A percentile compares a stretch with the other conserved stretches of the same genome.
Evolutionary conservation across 2,888 invertebrate genomes (phyloP).

Genomic region (Drosophila falleni): DNA sequence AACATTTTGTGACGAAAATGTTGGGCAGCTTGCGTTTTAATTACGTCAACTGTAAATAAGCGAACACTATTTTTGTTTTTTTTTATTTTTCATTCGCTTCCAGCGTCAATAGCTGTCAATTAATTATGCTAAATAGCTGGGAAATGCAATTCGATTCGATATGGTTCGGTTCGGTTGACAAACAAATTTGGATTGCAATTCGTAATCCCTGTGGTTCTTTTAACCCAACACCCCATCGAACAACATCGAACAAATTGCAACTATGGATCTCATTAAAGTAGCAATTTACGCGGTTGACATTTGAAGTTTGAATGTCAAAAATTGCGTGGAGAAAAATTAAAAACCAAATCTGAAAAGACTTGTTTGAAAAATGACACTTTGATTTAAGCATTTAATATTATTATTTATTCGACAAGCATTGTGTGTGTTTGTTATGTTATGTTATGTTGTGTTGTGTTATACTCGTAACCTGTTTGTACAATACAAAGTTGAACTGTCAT

Average conservation of each 20-base stretch:
- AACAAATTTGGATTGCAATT: constrained; percentile 5
- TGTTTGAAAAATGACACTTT: too few species aligned
- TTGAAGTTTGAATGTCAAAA: too few species aligned
- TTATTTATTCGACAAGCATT: too few species aligned
- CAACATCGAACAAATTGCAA: constrained; percentile 1
- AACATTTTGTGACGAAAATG: not conserved
- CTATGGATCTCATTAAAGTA: constrained; percentile 4
- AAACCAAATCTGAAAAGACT: too few species aligned
- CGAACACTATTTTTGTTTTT: not conserved
- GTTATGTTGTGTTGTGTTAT: too few species aligned
- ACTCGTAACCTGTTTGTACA: not conserved
- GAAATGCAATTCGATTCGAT: not conserved
- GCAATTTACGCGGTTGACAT: not conserved
- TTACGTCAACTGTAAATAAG: not conserved
- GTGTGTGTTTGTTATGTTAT: too few species aligned
- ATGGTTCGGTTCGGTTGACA: not conserved
- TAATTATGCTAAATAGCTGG: constrained; percentile 21
- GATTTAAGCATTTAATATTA: too few species aligned
- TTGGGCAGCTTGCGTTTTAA: not conserved
- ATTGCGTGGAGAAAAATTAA: too few species aligned
- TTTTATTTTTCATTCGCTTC: not conserved
- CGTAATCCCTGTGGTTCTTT: constrained; percentile 6
- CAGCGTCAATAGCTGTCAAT: constrained; percentile 12
- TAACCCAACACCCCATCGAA: not conserved
- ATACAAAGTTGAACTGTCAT: not conserved